Evolutionary conservation across 2,888 invertebrate species (phyloP), one percentile per base, ranked within the genome.

Genomic region (Coronaproctus castanopsis): DNA sequence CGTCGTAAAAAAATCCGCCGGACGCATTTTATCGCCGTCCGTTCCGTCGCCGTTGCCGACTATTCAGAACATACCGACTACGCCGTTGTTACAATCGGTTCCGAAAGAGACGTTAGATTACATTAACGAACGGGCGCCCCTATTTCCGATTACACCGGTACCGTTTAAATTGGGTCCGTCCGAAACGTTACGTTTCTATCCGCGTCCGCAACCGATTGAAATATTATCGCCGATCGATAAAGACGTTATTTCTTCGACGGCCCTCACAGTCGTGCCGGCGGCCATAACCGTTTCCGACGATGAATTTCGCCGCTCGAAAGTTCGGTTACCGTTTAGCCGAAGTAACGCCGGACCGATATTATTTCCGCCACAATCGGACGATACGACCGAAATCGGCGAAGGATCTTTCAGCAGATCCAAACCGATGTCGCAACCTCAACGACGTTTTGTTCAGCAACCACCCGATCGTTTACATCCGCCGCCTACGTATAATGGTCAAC

Each of bases 1-100:
- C 3, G 52, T 59, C 1, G 55, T 59, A 2, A 59, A 59, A 36
- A 59, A 59, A 52, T 55, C 59, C 1, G 52, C 50, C 10, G 24
- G 52, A 20, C 36, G 49, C 54, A 59, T 55, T 52, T 18, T n/a
- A 2, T 21, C 51, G 3, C 55, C 55, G 18, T 55, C 55, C 5
- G 3, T 36, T 8, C 55, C n/a, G n/a, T n/a, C n/a, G n/a, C n/a
- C n/a, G n/a, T n/a, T n/a, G n/a, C n/a, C n/a, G n/a, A n/a, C n/a
- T n/a, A n/a, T n/a, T n/a, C n/a, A n/a, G n/a, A n/a, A n/a, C n/a
- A n/a, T n/a, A n/a, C n/a, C n/a, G n/a, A 36, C 5, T 36, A 14
- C 8, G 36, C 36, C 36, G 5, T 36, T 36, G 36, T 14, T 36
- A 36, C 36, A 36, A 14, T 14, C 36, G 36, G 8, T 36, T 36